These are phyloP conservation scores for Hydrochoerus hydrochaeris DNA, from an alignment of 2,113 vertebrate species.

Conservation along the genomic window DNA sequence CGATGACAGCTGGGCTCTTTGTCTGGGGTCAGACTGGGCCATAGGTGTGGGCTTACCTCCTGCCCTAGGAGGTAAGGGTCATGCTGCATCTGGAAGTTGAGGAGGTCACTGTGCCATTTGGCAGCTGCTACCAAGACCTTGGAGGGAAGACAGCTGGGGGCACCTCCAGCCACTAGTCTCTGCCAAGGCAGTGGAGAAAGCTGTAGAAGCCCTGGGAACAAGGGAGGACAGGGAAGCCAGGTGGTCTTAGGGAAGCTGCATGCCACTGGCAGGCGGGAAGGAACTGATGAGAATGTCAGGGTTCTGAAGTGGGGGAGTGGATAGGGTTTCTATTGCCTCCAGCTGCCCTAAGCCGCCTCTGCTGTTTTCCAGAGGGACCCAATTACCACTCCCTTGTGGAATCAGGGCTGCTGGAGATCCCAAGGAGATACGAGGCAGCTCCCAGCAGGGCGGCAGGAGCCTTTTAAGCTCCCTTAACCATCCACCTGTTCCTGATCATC, in stretches of 20 bases:
- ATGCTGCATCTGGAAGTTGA: not conserved
- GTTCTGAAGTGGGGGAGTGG: constrained; percentile 72
- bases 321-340: constrained; percentile 87
- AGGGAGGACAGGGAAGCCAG: constrained; percentile 47
- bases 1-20: not conserved
- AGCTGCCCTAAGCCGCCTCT: constrained; percentile 84
- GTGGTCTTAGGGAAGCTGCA: constrained; percentile 64
- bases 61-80: not conserved
- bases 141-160: constrained; percentile 24
- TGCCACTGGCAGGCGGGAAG: constrained; percentile 54
- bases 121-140: constrained; percentile 64
- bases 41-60: not conserved
- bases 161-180: not conserved
- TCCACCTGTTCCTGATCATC: constrained; percentile 77
- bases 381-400: constrained; percentile 85
- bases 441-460: constrained; percentile 66
- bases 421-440: constrained; percentile 71
- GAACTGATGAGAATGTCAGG: constrained; percentile 75
- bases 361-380: constrained; percentile 79
- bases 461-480: constrained; percentile 60
- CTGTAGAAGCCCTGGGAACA: constrained; percentile 44
- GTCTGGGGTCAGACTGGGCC: constrained; percentile 61
- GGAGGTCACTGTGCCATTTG: constrained; percentile 66
- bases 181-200: not conserved
- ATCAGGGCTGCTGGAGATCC: constrained; percentile 73